Evolutionary conservation across 2,888 invertebrate genomes (phyloP).

Genomic region (Xestobium rufovillosum): DNA sequence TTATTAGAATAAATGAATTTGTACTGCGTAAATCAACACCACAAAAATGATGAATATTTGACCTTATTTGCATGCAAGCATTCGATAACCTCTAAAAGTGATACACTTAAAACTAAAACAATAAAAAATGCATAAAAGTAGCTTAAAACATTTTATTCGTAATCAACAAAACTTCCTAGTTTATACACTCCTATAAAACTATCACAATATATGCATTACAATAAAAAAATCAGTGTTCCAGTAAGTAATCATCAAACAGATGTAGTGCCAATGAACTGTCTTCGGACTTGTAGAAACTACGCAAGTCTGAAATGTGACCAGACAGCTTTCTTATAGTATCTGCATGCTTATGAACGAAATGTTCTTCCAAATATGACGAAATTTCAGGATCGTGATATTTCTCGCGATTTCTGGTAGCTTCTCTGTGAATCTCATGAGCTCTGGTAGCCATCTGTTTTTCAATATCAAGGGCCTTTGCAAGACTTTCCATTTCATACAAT

Average conservation of each 20-base stretch:
- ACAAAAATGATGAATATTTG: too few relatives aligned
- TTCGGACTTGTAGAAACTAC: conserved; percentile 48
- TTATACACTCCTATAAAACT: too few relatives aligned
- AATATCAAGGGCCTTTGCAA: conserved; percentile 67
- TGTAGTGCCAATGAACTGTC: conserved; percentile 61
- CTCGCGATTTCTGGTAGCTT: conserved; percentile 50
- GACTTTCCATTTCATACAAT: conserved; percentile 59
- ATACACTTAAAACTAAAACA: too few relatives aligned
- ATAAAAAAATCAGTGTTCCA: conserved; percentile 29
- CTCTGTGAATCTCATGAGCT: conserved; percentile 60
- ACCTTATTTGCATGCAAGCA: too few relatives aligned
- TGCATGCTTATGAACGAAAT: conserved; percentile 64
- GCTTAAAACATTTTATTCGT: too few relatives aligned
- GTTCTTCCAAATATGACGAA: conserved; percentile 68
- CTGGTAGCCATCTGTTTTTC: conserved; percentile 64
- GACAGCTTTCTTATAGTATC: conserved; percentile 61
- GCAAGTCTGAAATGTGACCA: conserved; percentile 67
- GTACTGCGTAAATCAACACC: too few relatives aligned
- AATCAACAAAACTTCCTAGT: too few relatives aligned
- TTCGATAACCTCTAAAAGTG: too few relatives aligned
- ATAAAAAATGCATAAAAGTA: too few relatives aligned
- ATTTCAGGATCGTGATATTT: conserved; percentile 62
- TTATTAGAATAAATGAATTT: too few relatives aligned
- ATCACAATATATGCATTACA: too few relatives aligned
- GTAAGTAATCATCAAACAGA: conserved; percentile 65